Evolutionary conservation across 2,888 invertebrate genomes (phyloP), one percentile per base, ranked within the genome.

Genomic region (Zonitis immaculata): DNA sequence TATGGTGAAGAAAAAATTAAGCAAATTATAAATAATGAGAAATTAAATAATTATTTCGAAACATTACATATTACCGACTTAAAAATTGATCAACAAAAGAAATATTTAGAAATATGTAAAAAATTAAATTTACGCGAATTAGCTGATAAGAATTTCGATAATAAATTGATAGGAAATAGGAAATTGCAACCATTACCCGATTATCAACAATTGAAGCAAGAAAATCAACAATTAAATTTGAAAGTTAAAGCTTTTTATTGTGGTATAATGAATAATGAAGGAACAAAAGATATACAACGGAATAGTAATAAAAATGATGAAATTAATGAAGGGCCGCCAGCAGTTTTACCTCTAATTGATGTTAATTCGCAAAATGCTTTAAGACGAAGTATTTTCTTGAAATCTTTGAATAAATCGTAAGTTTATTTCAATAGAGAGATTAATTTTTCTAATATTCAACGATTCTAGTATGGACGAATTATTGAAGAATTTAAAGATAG

Each of bases 321-420:
- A n/a, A n/a, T n/a, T 11, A 72, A 74, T 5, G 74, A 75, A 27
- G 71, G 71, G 44, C 49, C 69, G 22, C 64, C 69, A n/a, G 77
- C 79, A 12, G 74, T 82, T 49, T 66, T 88, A 51, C 88, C 89
- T 9, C 71, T 86, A 56, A 81, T 84, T 3, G 87, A 89, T 64
- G 78, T 78, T 57, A 82, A 82, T 69, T 81, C 86, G 14, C 86
- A 88, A 62, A 82, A 81, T 68, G 80, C 83, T 8, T 74, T 88
- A 52, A 75, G 89, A 35, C 80, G 85, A 62, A 79, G 82, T 73
- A 87, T 90, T 68, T 84, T 89, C 11, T 78, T 85, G 54, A 83
- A 84, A 56, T 83, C 84, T 65, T 74, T 89, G 42, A 82, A 83
- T 66, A 84, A 80, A 77, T 79, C 82, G 73, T 82, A 73, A 76